Base-by-base conservation (phyloP, 2,797 vertebrate species). In the Acanthurus lineatus region DNA sequence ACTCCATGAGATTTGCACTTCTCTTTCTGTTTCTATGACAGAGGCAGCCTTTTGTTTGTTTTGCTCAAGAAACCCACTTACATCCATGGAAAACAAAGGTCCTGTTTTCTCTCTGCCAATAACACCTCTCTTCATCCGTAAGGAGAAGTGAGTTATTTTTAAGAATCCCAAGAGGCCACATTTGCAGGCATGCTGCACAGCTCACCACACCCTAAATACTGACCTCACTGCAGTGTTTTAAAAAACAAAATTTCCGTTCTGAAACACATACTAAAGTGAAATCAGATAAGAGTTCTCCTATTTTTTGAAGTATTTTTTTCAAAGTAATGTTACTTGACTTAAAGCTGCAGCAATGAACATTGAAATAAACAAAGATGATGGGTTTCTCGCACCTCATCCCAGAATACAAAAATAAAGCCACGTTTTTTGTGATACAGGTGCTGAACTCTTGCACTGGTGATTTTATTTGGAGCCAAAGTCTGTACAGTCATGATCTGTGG, bases 11-110 rank as follows among this genome's bases (percentile, higher is more conserved):
- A 75, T 80, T 84, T 82, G 67, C 67, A 62, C 44, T 17, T 61
- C 54, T 62, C 52, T 68, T 54, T 14, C 69, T 40, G 60, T 49
- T 19, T 67, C 52, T 28, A 40, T 20, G 67, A 68, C 75, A 80
- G 49, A 75, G 32, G 69, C 44, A 22, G 72, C 49, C 61, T n/a
- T 58, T 38, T 63, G 69, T 85, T 70, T 52, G 66, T 77, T 85
- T 82, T 19, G 61, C 14, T 47, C 42, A 51, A 64, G 73, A 65
- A 81, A 61, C 71, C 42, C 25, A 45, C 42, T 61, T 49, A 22
- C 61, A 40, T 53, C 51, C 57, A 53, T 0, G 20, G 38, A 72
- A 68, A 69, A 74, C 73, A 79, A 56, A 25, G 44, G 5, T 32
- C 56, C 54, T 5, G 2, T 68, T 61, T 35, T n/a, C 77, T 62